Conservation (phyloP, 1,140 invertebrate species). For the Drosophila fuyamai region DNA sequence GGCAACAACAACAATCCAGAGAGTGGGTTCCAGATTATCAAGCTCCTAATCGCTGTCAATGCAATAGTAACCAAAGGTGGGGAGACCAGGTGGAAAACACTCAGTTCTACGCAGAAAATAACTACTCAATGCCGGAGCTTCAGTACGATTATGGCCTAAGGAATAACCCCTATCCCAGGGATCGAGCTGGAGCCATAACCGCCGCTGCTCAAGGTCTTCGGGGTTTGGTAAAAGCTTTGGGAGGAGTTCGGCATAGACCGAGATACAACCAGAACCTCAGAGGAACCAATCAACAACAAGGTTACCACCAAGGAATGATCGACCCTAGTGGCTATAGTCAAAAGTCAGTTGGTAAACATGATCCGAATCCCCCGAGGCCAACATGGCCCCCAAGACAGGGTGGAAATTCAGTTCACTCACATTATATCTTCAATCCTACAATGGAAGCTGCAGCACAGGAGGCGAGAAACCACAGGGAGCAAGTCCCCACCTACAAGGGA, state of each 20-base stretch:
- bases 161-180: not conserved
- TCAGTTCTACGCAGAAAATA: not conserved
- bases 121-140: not conserved
- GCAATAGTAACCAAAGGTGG: not conserved
- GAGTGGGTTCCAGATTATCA: not conserved
- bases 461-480: not conserved
- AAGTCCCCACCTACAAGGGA: not conserved
- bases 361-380: not conserved
- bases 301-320: not conserved
- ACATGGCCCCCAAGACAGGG: not conserved
- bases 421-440: not conserved
- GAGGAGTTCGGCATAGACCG: not conserved
- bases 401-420: not conserved
- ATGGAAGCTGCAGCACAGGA: not conserved
- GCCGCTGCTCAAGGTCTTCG: constrained; percentile 24
- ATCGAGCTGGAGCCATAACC: constrained; percentile 1
- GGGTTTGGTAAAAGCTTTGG: constrained; percentile 20
- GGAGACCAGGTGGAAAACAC: not conserved
- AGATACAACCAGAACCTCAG: not conserved
- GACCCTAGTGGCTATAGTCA: no score
- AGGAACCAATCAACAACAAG: not conserved
- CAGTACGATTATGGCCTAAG: not conserved
- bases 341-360: not conserved
- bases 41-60: not conserved
- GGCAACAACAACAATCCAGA: not conserved